Percentiles rank a stretch among this genome's conserved stretches.
These are phyloP conservation scores for Litoditis marina DNA, from an alignment of 2,888 invertebrate species.

Conservation along the genomic window DNA sequence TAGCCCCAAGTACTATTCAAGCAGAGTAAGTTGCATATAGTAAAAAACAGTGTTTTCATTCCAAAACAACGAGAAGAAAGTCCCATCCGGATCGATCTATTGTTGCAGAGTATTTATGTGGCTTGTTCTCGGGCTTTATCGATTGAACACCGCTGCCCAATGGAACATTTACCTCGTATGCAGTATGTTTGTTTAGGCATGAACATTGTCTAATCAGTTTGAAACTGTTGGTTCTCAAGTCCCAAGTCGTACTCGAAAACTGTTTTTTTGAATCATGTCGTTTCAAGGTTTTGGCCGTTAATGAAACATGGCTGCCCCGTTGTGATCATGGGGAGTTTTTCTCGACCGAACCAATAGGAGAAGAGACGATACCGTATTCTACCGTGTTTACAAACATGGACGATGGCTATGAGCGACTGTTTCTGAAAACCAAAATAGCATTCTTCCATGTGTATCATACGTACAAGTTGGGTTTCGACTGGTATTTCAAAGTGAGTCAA, in stretches of 20 bases:
- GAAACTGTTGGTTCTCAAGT: too few species aligned
- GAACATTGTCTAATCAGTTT: too few species aligned
- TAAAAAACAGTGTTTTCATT: too few species aligned
- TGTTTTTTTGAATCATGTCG: too few species aligned
- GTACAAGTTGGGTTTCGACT: constrained; percentile 43
- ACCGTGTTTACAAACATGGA: constrained; percentile 43
- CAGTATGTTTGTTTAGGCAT: too few species aligned
- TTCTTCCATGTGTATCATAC: constrained; percentile 41
- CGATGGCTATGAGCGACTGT: constrained; percentile 40
- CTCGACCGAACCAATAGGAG: constrained; percentile 32
- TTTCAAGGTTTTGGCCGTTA: constrained; percentile 31
- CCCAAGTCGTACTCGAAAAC: too few species aligned
- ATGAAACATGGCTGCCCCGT: constrained; percentile 47
- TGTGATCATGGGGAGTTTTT: constrained; percentile 50
- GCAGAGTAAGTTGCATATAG: constrained; percentile 27
- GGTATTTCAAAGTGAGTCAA: constrained; percentile 45
- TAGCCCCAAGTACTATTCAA: constrained; percentile 27
- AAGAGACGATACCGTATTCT: constrained; percentile 41
- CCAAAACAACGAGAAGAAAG: too few species aligned
- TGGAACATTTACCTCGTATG: too few species aligned
- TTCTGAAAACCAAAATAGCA: constrained; percentile 45
- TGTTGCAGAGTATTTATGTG: too few species aligned
- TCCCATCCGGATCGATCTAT: too few species aligned
- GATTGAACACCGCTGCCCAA: too few species aligned
- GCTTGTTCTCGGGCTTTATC: too few species aligned